Percentiles rank a stretch among this genome's conserved stretches.
These are phyloP conservation scores for Halictus quadricinctus DNA, from an alignment of 2,888 invertebrate genomes.

Conservation along the genomic window DNA sequence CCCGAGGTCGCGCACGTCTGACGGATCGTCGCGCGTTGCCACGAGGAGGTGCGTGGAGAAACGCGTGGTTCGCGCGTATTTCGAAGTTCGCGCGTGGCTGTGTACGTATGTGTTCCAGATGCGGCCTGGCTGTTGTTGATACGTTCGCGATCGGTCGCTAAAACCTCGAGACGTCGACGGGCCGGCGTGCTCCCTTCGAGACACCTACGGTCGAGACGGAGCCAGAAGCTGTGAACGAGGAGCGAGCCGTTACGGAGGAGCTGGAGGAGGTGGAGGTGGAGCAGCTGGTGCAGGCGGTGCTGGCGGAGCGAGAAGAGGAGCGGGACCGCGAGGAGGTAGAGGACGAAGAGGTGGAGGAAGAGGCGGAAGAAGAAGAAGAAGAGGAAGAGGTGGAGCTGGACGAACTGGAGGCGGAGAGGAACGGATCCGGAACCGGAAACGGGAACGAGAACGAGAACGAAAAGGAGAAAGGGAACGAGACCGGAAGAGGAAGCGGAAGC, in stretches of 20 bases:
- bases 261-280: slow-evolving; percentile 25
- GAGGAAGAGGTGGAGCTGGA: neutral
- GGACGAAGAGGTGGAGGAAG: slow-evolving; percentile 17
- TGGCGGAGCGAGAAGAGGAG: slow-evolving; percentile 5
- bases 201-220: slow-evolving; percentile 22
- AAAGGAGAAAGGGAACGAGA: neutral
- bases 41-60: slow-evolving; percentile 53
- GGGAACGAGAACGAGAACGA: neutral
- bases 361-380: neutral
- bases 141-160: slow-evolving; percentile 40
- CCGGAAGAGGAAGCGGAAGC: neutral
- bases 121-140: slow-evolving; percentile 68
- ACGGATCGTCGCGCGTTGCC: slow-evolving; percentile 61
- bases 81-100: slow-evolving; percentile 53
- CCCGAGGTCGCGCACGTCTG: slow-evolving; percentile 48
- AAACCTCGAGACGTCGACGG: slow-evolving; percentile 23
- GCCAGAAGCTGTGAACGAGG: slow-evolving; percentile 29
- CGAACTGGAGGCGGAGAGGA: neutral
- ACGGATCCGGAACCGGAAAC: neutral
- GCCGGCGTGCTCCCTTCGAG: slow-evolving; percentile 10
- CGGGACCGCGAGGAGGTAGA: slow-evolving; percentile 1
- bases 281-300: slow-evolving; percentile 21
- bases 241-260: slow-evolving; percentile 22
- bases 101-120: slow-evolving; percentile 69
- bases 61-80: slow-evolving; percentile 49